phyloP scores from a whole-genome alignment of 2,113 vertebrate genomes.

The Sigmodon hispidus region DNA sequence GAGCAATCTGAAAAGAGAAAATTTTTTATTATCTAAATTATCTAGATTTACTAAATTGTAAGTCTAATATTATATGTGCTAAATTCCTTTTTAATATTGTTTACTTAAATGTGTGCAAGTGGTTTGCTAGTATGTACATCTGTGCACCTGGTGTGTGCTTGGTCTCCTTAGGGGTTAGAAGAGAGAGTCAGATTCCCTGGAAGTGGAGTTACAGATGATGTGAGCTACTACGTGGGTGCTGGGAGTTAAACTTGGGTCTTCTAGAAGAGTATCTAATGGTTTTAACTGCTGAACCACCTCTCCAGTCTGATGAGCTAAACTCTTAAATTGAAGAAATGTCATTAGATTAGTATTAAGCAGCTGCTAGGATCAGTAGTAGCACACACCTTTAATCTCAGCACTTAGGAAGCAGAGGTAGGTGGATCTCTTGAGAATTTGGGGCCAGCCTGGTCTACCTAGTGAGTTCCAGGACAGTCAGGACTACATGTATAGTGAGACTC shows the following conservation, averaged over 20 bases:
- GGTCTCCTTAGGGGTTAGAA: neutral
- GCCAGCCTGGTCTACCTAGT: neutral
- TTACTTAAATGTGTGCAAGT: neutral
- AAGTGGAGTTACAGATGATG: neutral
- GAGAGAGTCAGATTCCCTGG: neutral
- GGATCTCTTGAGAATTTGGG: neutral
- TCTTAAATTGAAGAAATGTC: constrained; percentile 1
- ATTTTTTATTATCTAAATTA: too few relatives aligned
- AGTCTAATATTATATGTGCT: neutral
- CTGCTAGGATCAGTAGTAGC: neutral
- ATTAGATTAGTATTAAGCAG: neutral
- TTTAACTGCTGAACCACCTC: neutral
- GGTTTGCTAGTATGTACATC: neutral
- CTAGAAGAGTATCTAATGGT: neutral
- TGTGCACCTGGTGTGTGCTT: neutral
- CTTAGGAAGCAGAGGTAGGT: neutral
- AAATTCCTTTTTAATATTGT: neutral
- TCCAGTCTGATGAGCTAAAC: neutral
- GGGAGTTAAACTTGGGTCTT: neutral
- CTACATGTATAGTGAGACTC: neutral
- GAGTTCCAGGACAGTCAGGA: neutral
- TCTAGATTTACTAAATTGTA: constrained; percentile 13
- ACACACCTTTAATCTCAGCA: neutral
- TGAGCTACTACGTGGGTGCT: neutral
- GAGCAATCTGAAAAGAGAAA: constrained; percentile 30